A percentile compares a stretch with the other conserved stretches of the same genome.
phyloP scores from a whole-genome alignment of 2,797 vertebrate species.

The Brotula barbata region DNA sequence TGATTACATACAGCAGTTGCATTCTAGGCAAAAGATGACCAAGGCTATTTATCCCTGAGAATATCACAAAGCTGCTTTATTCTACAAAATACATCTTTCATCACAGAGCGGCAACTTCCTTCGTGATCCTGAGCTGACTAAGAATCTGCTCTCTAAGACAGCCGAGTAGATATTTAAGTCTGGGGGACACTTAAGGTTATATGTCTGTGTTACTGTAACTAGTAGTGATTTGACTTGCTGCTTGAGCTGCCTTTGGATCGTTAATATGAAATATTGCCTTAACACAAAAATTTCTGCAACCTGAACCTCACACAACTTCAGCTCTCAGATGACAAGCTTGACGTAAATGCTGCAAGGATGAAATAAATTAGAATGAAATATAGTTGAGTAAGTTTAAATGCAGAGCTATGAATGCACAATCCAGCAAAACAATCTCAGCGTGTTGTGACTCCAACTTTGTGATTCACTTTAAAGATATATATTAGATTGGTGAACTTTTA shows the following conservation, averaged over 20 bases:
- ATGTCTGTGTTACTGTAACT: constrained; percentile 13
- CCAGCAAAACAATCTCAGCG: constrained; percentile 22
- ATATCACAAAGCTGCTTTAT: neutral
- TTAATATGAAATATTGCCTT: constrained; percentile 42
- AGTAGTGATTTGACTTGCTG: constrained; percentile 18
- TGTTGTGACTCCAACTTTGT: constrained; percentile 2
- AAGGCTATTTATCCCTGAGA: constrained; percentile 13
- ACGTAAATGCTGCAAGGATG: constrained; percentile 30
- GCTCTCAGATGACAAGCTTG: constrained; percentile 42
- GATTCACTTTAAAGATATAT: constrained; percentile 1
- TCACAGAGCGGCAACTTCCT: neutral
- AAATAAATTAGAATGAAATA: constrained; percentile 30
- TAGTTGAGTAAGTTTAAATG: constrained; percentile 14
- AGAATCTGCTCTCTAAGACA: neutral
- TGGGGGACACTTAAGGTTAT: neutral
- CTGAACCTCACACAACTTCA: constrained; percentile 15
- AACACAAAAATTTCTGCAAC: constrained; percentile 47
- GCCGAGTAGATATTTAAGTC: constrained; percentile 17
- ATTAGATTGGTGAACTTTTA: constrained; percentile 13
- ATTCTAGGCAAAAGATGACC: neutral
- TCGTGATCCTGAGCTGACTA: neutral
- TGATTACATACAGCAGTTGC: neutral
- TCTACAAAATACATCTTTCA: too few species aligned
- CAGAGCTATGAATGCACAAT: constrained; percentile 25
- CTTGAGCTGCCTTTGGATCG: constrained; percentile 39